These are phyloP conservation scores for Orcinus orca DNA, from an alignment of 2,113 vertebrate species.

Conservation along the genomic window DNA sequence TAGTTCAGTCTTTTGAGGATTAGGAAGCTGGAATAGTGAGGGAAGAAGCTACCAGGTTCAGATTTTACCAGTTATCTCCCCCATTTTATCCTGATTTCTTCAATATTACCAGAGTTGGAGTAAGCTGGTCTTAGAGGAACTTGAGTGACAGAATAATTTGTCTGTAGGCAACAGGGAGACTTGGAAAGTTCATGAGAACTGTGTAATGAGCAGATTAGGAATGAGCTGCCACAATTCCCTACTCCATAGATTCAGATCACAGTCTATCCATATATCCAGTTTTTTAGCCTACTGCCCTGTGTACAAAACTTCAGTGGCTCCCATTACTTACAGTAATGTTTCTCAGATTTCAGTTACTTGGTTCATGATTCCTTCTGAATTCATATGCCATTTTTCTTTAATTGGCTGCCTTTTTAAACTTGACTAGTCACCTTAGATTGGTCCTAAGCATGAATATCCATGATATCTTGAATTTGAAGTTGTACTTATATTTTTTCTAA, in stretches of 20 bases:
- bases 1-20: neutral
- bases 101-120: neutral
- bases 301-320: neutral
- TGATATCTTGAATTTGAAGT: neutral
- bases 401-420: neutral
- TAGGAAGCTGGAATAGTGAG: neutral
- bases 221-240: neutral
- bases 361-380: neutral
- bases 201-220: neutral
- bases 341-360: neutral
- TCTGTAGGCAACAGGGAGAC: neutral
- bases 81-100: neutral
- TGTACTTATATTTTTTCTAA: constrained; percentile 4
- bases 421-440: neutral
- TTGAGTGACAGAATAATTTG: neutral
- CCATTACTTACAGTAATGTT: neutral
- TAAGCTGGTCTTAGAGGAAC: neutral
- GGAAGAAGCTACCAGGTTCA: neutral
- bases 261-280: neutral
- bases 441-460: neutral
- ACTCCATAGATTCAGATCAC: neutral
- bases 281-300: neutral
- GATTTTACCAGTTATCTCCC: neutral
- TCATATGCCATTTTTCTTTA: neutral
- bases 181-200: neutral